Evolutionary conservation across 2,888 invertebrate genomes (phyloP), one percentile per base, ranked within the genome.

Genomic region (Drosophila rellima): DNA sequence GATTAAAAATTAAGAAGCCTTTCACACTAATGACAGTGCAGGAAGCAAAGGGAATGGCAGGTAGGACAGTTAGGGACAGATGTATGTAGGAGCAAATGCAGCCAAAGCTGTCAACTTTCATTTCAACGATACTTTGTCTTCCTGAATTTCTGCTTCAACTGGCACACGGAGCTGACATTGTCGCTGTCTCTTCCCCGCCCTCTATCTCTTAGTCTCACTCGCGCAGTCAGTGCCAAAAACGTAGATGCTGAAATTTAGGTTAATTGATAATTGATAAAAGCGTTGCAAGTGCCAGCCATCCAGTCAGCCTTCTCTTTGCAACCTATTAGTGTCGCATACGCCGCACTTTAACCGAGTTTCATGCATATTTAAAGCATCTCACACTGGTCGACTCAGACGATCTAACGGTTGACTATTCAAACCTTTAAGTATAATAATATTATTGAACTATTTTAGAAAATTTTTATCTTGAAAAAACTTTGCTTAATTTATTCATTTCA

Each of bases 251-350:
- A 88, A 86, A 87, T 87, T 82, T 89, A 71, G 86, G 86, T 87
- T 87, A 87, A 87, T 87, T 87, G 86, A 87, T 87, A 87, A 89
- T 87, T 87, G 86, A 87, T 89, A 87, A 83, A 76, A 80, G 85
- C 84, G 61, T 56, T 31, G 57, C 56, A 31, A 51, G 47, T 52
- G 51, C 35, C 33, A 44, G 62, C 11, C 20, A 26, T 55, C 11
- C 20, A 26, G 42, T 11, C 17, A 33, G 48, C 13, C 33, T 48
- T 31, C 35, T 42, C 26, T 15, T 51, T 56, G 50, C 40, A 47
- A 64, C 42, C 42, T 55, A 55, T 55, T 55, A 55, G 54, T 55
- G 42, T 42, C 31, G 63, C 70, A 61, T 68, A 57, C 17, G 52
- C 52, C 47, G 40, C 62, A 71, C 69, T 85, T 82, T 70, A 82